Conservation (phyloP, 2,113 vertebrate species). For the Chaenocephalus aceratus region DNA sequence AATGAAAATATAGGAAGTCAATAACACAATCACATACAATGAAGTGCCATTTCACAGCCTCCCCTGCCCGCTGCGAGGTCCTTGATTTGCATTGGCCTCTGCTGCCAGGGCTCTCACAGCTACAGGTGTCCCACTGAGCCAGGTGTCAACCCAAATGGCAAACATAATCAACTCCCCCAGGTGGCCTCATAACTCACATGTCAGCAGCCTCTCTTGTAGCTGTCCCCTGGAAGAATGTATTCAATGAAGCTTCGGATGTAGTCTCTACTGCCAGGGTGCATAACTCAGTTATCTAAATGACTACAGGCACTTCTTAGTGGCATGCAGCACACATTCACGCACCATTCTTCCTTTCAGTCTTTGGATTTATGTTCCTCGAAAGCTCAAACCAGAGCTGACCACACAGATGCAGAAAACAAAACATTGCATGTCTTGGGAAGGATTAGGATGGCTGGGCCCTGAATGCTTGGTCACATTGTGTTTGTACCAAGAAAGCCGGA, state of each 20-base stretch:
- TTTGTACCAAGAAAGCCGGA: conserved; percentile 3
- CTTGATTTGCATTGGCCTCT: conserved; percentile 33
- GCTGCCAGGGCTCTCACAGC: conserved; percentile 11
- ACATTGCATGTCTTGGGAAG: neutral
- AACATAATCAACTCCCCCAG: conserved; percentile 46
- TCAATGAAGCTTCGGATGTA: neutral
- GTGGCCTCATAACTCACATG: conserved; percentile 46
- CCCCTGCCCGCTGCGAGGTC: conserved; percentile 6
- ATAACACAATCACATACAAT: conserved; percentile 18
- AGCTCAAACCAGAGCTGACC: neutral
- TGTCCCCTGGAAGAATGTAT: conserved; percentile 19
- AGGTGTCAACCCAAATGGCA: conserved; percentile 54
- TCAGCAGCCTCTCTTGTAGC: conserved; percentile 20
- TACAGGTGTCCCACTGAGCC: conserved; percentile 45
- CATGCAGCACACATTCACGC: neutral
- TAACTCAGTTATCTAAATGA: neutral
- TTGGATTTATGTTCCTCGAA: neutral
- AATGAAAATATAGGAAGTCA: conserved; percentile 22
- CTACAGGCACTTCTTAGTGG: neutral
- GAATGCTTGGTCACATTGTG: neutral
- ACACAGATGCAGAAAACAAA: conserved; percentile 9
- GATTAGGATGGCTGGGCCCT: conserved; percentile 2
- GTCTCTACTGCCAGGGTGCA: neutral
- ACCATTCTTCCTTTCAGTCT: neutral
- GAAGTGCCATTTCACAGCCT: conserved; percentile 36